Evolutionary conservation across 1,140 invertebrate species (phyloP).

Genomic region (Drosophila ogumai): DNA sequence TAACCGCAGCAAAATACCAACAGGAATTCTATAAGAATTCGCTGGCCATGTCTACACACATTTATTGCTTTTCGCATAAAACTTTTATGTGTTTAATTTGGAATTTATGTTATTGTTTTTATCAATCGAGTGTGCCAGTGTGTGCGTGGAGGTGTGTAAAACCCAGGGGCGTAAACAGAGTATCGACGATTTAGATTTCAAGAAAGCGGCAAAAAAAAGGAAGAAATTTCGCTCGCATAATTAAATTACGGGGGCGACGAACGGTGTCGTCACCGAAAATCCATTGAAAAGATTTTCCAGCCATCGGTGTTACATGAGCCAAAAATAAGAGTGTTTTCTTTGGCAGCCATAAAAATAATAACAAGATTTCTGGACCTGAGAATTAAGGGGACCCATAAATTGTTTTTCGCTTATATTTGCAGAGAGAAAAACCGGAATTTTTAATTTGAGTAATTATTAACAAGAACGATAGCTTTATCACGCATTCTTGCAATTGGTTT

Average conservation of each 20-base stretch:
- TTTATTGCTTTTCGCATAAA: slow-evolving; percentile 75
- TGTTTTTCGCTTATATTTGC: slow-evolving; percentile 23
- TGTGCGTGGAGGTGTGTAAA: slow-evolving; percentile 30
- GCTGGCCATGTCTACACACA: slow-evolving; percentile 70
- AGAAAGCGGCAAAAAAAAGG: slow-evolving; percentile 7
- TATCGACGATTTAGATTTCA: slow-evolving; percentile 48
- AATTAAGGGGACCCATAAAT: slow-evolving; percentile 10
- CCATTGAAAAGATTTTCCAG: slow-evolving; percentile 35
- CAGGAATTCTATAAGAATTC: slow-evolving; percentile 45
- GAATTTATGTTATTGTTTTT: slow-evolving; percentile 82
- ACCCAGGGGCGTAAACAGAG: slow-evolving; percentile 3
- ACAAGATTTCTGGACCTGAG: slow-evolving; percentile 19
- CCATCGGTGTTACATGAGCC: slow-evolving; percentile 52
- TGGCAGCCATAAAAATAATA: slow-evolving; percentile 55
- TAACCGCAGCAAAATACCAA: slow-evolving; percentile 42
- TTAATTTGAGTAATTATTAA: background rate
- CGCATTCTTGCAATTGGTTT: no score
- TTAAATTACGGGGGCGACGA: slow-evolving; percentile 59
- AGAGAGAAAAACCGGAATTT: background rate
- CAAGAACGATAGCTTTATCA: no score
- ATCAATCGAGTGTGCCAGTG: slow-evolving; percentile 58
- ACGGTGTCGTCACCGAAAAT: slow-evolving; percentile 57
- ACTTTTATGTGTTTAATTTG: slow-evolving; percentile 81
- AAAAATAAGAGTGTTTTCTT: slow-evolving; percentile 57
- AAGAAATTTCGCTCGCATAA: slow-evolving; percentile 64